Base-by-base conservation (phyloP, 2,113 vertebrate species). In the Octodon degus region DNA sequence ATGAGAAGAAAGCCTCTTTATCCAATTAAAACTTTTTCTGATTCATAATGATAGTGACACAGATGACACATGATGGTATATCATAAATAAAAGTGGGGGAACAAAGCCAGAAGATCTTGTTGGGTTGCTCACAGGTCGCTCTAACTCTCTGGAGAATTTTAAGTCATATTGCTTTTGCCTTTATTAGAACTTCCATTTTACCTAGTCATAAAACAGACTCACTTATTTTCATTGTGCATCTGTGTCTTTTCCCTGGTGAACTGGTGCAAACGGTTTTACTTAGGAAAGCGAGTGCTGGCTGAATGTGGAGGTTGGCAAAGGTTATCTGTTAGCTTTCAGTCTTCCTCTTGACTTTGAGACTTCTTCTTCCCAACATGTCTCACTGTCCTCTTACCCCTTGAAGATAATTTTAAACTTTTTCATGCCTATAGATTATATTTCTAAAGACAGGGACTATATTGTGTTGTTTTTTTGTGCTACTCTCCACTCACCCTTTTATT, bases 401-500 rank as follows among this genome's bases (percentile, higher is more conserved):
- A 94, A 76, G 43, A 37, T 30, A n/a, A 60, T n/a, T 62, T 92
- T 82, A 77, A 50, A n/a, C 83, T 88, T 90, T 92, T 6, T 43
- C 13, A 91, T 79, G 14, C 3, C 80, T 81, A 12, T 34, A 79
- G 65, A 94, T 30, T 37, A 0, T 40, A 27, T 90, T n/a, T 95
- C 27, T 92, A 43, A 55, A 47, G 50, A 77, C 10, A 90, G 30
- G 68, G 6, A 81, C 27, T 55, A 2, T 62, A 50, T 22, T 58
- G 3, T 70, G 5, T 60, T 53, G 3, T 63, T 47, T 58, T 58
- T 53, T 72, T 80, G 1, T 47, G 25, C 88, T 86, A 30, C 1
- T 95, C 8, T 94, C 22, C 25, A 65, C 79, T 86, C 34, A n/a
- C 77, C 30, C 40, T 2, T 86, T 76, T 30, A 82, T 91, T 81